Evolutionary conservation across 2,888 invertebrate genomes (phyloP), one percentile per base, ranked within the genome.

Genomic region (Chelonus formosanus): DNA sequence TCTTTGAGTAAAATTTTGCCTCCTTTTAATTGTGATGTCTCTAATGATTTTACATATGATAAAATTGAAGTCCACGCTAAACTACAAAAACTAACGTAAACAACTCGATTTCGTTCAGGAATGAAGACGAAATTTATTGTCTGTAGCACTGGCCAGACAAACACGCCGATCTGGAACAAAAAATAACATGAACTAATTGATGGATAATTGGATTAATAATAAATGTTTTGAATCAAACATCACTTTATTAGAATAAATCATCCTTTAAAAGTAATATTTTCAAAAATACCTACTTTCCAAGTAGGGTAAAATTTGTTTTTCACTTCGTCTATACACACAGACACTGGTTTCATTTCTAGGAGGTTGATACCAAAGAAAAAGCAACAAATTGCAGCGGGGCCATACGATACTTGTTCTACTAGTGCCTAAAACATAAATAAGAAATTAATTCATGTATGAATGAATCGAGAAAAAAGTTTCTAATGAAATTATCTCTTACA

Each of bases 361-460:
- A 93, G 78, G 77, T 89, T 92, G 89, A 93, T 92, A 36, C 90
- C 88, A 80, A 92, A 90, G 80, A 91, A 93, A 79, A 93, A 93
- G 73, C 90, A 90, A 70, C 89, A 88, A 89, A 92, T 91, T 40
- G 92, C 92, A 67, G 89, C 87, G 58, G 93, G 93, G 32, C 91
- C 90, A 76, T 93, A 93, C 0, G 91, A 88, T 7, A 93, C 84
- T 76, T 92, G 91, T 84, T 93, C 93, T 57, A 91, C 87, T 64
- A 90, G 84, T 54, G 92, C 92, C 91, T 91, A 72, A 5, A 78
- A 80, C 68, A 66, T 6, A 48, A 34, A 8, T n/a, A 61, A 4
- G 4, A 32, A 44, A 20, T 20, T 35, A 31, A 4, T 44, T 10
- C 35, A 20, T 45, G 7, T 47, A 34, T 47, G n/a, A 35, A 32